These are phyloP conservation scores for Actinemys pallida DNA, from an alignment of 2,113 vertebrate genomes.

Conservation along the genomic window DNA sequence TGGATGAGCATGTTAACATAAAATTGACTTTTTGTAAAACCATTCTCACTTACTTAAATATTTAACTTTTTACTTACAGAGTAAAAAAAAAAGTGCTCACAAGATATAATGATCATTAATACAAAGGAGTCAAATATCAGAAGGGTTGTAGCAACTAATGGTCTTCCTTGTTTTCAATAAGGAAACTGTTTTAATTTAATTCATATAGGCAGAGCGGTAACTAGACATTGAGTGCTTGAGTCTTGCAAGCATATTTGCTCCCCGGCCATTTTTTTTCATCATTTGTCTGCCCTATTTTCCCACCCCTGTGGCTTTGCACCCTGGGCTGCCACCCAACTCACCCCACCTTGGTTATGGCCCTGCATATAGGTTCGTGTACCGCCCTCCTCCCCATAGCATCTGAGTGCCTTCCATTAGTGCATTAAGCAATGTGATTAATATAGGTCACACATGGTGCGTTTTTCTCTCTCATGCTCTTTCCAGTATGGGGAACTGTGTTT, in stretches of 20 bases:
- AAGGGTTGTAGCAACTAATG: not conserved
- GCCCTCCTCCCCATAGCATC: not conserved
- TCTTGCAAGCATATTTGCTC: no score
- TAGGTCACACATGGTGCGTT: not conserved
- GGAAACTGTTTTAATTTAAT: not conserved
- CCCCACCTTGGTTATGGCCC: no score
- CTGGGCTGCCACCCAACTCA: no score
- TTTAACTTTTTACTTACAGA: not conserved
- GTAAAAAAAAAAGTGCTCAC: not conserved
- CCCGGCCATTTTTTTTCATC: no score
- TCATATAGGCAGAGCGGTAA: not conserved
- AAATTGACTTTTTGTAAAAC: slow-evolving; percentile 28
- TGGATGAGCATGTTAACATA: not conserved
- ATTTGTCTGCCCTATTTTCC: no score
- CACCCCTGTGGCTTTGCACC: no score
- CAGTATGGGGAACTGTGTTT: not conserved
- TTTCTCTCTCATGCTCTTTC: not conserved
- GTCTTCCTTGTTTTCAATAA: not conserved
- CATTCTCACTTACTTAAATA: not conserved
- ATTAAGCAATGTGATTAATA: not conserved
- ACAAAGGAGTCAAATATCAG: accelerated
- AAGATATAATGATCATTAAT: not conserved
- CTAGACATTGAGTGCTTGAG: no score
- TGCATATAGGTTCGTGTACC: not conserved
- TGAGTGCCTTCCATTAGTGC: not conserved